These are phyloP conservation scores for Drosophila navojoa DNA, from an alignment of 1,140 invertebrate genomes.

Conservation along the genomic window DNA sequence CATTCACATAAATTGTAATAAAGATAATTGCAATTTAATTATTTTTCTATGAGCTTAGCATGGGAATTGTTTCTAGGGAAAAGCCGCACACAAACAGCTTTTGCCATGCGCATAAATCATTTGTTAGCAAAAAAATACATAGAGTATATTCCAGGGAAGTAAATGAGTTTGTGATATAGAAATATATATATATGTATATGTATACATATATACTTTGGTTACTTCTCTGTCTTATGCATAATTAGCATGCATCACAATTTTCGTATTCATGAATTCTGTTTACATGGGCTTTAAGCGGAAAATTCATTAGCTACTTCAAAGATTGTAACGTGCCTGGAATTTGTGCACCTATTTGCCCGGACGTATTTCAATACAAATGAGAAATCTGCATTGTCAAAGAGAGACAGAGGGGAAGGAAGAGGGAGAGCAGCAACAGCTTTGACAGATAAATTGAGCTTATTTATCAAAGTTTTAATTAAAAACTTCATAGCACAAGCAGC, in stretches of 20 bases:
- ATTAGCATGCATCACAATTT: slow-evolving; percentile 27
- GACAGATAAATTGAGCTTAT: slow-evolving; percentile 78
- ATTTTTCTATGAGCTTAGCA: neutral
- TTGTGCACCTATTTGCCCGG: slow-evolving; percentile 2
- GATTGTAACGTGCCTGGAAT: slow-evolving; percentile 24
- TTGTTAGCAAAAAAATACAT: neutral
- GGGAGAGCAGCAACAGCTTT: slow-evolving; percentile 44
- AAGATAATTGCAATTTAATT: slow-evolving; percentile 5
- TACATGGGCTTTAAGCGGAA: slow-evolving; percentile 15
- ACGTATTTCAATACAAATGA: slow-evolving; percentile 66
- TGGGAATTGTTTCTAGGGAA: neutral
- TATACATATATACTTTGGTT: neutral
- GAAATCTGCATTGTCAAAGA: slow-evolving; percentile 67
- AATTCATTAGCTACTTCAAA: slow-evolving; percentile 36
- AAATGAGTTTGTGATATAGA: neutral
- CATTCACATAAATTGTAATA: neutral
- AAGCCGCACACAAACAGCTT: neutral
- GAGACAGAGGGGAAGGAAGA: neutral
- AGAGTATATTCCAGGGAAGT: neutral
- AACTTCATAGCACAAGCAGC: slow-evolving; percentile 58
- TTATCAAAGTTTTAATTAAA: slow-evolving; percentile 82
- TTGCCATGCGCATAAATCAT: slow-evolving; percentile 1
- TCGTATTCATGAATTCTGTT: slow-evolving; percentile 9
- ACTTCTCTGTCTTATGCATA: neutral
- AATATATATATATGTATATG: neutral